Base-by-base conservation (phyloP, 2,797 vertebrate genomes). In the Gambusia yucatana region DNA sequence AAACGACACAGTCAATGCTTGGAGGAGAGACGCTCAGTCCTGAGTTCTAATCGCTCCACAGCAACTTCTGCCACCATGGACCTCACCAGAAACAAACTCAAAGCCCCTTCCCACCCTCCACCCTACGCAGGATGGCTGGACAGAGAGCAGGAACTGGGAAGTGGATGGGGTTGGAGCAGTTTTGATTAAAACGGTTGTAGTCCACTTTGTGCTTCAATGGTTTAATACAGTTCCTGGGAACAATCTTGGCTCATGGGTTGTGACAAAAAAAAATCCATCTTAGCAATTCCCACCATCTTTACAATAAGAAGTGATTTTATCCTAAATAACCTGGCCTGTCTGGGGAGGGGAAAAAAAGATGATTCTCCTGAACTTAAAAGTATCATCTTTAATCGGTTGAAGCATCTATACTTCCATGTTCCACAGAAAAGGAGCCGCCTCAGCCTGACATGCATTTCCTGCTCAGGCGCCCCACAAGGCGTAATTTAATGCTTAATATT, bases 181-280 rank as follows among this genome's bases (percentile, higher is more conserved):
- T 75, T 43, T 81, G 90, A 86, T 84, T 86, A 82, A 90, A 91
- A 86, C 0, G 76, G 86, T 92, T 89, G 87, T 73, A 86, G 93
- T 88, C 84, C 85, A 87, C 84, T 91, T 79, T 89, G 91, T 93
- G 92, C 92, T 93, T 90, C 80, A 82, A 84, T 92, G 88, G 90
- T 94, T 90, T 86, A 22, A 50, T 92, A 88, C 89, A 85, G 83
- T 87, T 93, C 88, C 77, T 89, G 89, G 90, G 84, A 86, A 67
- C 72, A 77, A 76, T 82, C 88, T 94, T 92, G 95, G 95, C 95
- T 96, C 95, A 93, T 94, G 96, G 96, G 95, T 95, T 97, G 86
- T 89, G 83, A 88, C 43, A 43, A 33, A 61, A 33, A 59, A 59
- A 36, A 36, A 17, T 30, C 48, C 20, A 39, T 59, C 8, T 22